A percentile compares a stretch with the other conserved stretches of the same genome.
Conservation (phyloP, 2,113 vertebrate species). For the Poeciliopsis prolifica region DNA sequence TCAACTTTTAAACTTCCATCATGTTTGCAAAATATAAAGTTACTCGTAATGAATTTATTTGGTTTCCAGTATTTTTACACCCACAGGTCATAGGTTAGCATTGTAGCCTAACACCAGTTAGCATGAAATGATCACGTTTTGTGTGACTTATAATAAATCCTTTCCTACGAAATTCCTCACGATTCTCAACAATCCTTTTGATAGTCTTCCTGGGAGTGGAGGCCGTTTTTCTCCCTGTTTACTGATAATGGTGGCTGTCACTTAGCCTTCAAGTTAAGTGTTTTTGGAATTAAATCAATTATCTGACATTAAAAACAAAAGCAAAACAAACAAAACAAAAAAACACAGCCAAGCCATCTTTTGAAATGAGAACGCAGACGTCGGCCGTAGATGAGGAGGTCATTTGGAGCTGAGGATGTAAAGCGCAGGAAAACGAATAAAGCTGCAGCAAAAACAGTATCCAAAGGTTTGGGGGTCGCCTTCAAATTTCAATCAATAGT, state of each 20-base stretch:
- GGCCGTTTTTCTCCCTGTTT: not conserved
- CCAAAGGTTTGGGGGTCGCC: slow-evolving; percentile 21
- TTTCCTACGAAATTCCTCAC: no score
- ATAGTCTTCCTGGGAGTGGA: not conserved
- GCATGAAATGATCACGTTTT: no score
- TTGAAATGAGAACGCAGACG: not conserved
- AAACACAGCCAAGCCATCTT: not conserved
- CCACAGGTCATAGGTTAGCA: not conserved
- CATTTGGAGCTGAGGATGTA: slow-evolving; percentile 9
- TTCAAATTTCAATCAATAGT: not conserved
- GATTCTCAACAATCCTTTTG: no score
- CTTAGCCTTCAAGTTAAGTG: not conserved
- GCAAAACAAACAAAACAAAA: no score
- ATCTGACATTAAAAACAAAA: not conserved
- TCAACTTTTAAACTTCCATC: not conserved
- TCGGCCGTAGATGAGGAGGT: not conserved
- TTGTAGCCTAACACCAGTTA: no score
- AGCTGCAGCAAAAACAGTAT: slow-evolving; percentile 73
- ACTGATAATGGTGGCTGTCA: not conserved
- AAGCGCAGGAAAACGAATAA: slow-evolving; percentile 42
- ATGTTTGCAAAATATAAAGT: not conserved
- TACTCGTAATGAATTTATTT: not conserved
- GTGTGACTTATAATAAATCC: no score
- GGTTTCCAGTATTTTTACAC: not conserved
- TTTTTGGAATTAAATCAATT: not conserved